A percentile compares a stretch with the other conserved stretches of the same genome.
These are phyloP conservation scores for Chelidonichthys spinosus DNA, from an alignment of 2,797 vertebrate genomes.

Conservation along the genomic window DNA sequence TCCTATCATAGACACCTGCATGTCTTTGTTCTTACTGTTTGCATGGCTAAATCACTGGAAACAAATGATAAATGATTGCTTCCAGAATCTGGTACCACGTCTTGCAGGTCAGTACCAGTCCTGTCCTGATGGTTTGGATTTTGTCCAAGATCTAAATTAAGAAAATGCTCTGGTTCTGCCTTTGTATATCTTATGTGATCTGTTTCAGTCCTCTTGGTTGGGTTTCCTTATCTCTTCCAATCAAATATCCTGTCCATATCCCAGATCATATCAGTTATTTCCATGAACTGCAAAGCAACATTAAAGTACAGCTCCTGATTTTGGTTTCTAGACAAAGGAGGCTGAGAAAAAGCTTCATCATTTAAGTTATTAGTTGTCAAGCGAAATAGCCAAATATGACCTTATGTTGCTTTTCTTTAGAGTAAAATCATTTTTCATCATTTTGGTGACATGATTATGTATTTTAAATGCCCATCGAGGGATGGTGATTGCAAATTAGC, in stretches of 20 bases:
- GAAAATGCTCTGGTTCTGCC: neutral
- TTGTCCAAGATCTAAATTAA: neutral
- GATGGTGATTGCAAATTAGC: neutral
- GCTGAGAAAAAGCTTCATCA: neutral
- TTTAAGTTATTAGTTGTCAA: neutral
- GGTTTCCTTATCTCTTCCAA: slow-evolving; percentile 16
- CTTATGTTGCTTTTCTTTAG: neutral
- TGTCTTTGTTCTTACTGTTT: slow-evolving; percentile 17
- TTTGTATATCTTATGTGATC: neutral
- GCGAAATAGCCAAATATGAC: too few species aligned
- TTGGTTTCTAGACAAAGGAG: neutral
- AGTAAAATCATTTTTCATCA: neutral
- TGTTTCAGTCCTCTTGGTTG: neutral
- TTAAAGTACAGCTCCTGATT: neutral
- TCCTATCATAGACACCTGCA: slow-evolving; percentile 6
- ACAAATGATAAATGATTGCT: slow-evolving; percentile 8
- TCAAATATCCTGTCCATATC: slow-evolving; percentile 27
- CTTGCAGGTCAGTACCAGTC: neutral
- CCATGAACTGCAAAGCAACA: neutral
- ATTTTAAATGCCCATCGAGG: neutral
- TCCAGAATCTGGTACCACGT: neutral
- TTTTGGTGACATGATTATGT: neutral
- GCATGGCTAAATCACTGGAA: neutral
- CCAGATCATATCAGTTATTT: neutral
- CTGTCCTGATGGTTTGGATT: slow-evolving; percentile 1